A percentile compares a stretch with the other conserved stretches of the same genome.
Conservation (phyloP, 2,797 vertebrate genomes). For the Myiotriccus ornatus region DNA sequence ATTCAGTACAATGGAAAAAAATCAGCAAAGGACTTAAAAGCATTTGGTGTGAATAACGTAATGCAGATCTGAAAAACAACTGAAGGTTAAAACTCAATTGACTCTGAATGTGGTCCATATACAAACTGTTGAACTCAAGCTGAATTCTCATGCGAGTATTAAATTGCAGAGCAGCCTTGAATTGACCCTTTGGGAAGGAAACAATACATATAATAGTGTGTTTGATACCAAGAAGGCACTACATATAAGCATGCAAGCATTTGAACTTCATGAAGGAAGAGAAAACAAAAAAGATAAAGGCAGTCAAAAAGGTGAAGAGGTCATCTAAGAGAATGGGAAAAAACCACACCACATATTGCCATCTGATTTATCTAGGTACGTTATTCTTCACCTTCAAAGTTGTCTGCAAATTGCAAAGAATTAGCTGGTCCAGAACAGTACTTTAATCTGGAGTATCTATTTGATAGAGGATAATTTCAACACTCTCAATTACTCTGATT, state of each 20-base stretch:
- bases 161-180: constrained; percentile 69
- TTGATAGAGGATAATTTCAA: not conserved
- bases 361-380: not conserved
- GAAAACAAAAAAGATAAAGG: not conserved
- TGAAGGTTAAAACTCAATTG: constrained; percentile 26
- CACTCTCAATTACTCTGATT: not conserved
- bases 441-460: not conserved
- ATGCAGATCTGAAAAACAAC: constrained; percentile 43
- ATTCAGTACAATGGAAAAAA: not conserved
- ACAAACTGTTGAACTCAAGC: constrained; percentile 42
- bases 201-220: constrained; percentile 66
- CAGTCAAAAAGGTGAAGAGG: constrained; percentile 8
- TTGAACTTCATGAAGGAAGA: constrained; percentile 4
- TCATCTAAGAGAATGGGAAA: not conserved
- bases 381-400: not conserved
- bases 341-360: not conserved
- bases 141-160: constrained; percentile 67
- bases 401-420: not conserved
- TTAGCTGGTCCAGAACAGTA: not conserved
- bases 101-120: constrained; percentile 9
- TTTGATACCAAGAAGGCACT: constrained; percentile 59
- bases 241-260: constrained; percentile 17
- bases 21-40: constrained; percentile 13
- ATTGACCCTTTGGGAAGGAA: constrained; percentile 65
- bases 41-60: constrained; percentile 1